phyloP scores from a whole-genome alignment of 2,797 vertebrate genomes.

The Gouania willdenowi region DNA sequence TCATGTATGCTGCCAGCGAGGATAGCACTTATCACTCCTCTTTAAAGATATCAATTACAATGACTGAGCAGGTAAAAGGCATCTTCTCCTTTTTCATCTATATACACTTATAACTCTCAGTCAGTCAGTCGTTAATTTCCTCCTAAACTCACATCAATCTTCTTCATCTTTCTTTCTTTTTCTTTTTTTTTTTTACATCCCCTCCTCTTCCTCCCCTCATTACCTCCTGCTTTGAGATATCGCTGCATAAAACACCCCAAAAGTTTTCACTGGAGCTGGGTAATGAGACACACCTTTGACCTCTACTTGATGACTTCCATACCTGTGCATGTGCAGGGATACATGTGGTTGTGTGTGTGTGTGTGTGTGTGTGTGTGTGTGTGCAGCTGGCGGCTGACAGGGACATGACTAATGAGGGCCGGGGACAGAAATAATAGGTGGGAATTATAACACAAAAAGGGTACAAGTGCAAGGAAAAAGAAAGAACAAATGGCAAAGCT shows the following conservation, averaged over 20 bases:
- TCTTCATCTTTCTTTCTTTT: conserved; percentile 24
- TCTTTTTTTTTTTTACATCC: conserved; percentile 20
- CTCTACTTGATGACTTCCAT: conserved; percentile 96
- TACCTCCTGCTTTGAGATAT: conserved; percentile 64
- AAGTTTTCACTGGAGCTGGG: conserved; percentile 96
- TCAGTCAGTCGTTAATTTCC: conserved; percentile 11
- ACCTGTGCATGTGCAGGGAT: conserved; percentile 87
- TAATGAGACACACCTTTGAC: conserved; percentile 99
- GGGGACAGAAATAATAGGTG: conserved; percentile 94
- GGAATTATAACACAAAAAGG: conserved; percentile 73
- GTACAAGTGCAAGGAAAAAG: conserved; percentile 53
- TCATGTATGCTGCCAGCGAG: conserved; percentile 78
- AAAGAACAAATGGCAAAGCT: conserved; percentile 54
- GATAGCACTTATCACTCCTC: conserved; percentile 80
- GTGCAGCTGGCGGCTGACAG: conserved; percentile 87
- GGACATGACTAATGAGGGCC: conserved; percentile 98
- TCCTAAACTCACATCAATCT: conserved; percentile 18
- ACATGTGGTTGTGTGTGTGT: conserved; percentile 36
- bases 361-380: conserved; percentile 61
- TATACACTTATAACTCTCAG: conserved; percentile 3
- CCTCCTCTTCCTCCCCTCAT: conserved; percentile 1
- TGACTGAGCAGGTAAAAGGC: conserved; percentile 16
- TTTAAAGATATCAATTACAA: conserved; percentile 57
- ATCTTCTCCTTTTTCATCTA: not conserved
- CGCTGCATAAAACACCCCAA: conserved; percentile 89